Conservation (phyloP, 2,113 vertebrate genomes). For the Anser cygnoides region DNA sequence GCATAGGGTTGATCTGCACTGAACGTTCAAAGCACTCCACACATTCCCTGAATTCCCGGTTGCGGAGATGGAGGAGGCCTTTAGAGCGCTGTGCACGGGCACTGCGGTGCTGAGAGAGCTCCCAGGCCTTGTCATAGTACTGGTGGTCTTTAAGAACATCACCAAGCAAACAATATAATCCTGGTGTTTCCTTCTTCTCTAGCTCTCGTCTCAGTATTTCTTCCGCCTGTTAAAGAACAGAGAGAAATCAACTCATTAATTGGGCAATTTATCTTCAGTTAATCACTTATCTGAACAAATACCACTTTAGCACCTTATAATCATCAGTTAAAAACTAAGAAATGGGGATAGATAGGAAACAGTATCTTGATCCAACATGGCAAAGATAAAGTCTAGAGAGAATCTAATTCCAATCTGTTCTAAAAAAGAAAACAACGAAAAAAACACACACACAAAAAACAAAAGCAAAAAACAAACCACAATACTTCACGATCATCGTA, state of each 20-base stretch:
- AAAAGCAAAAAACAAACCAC: background rate
- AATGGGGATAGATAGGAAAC: background rate
- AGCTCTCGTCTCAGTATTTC: slow-evolving; percentile 89
- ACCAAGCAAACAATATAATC: slow-evolving; percentile 91
- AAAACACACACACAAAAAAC: background rate
- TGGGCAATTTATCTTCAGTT: background rate
- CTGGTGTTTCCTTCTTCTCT: slow-evolving; percentile 89
- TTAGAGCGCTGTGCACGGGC: slow-evolving; percentile 93
- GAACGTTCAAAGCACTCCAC: slow-evolving; percentile 91
- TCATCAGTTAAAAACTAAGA: background rate
- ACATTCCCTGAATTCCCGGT: slow-evolving; percentile 85
- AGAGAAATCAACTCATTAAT: background rate
- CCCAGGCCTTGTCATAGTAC: slow-evolving; percentile 93
- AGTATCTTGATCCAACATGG: background rate
- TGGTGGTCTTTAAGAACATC: slow-evolving; percentile 90
- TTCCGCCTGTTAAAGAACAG: slow-evolving; percentile 83
- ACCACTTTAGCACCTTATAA: background rate
- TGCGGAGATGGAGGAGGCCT: slow-evolving; percentile 90
- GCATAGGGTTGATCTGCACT: slow-evolving; percentile 88
- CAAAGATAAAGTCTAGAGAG: background rate
- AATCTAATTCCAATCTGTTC: background rate
- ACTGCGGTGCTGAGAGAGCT: slow-evolving; percentile 87
- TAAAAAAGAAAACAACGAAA: background rate
- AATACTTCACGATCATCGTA: background rate
- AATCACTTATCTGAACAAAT: background rate